These are phyloP conservation scores for Cephus rjabovi DNA, from an alignment of 2,888 invertebrate species.

Conservation along the genomic window DNA sequence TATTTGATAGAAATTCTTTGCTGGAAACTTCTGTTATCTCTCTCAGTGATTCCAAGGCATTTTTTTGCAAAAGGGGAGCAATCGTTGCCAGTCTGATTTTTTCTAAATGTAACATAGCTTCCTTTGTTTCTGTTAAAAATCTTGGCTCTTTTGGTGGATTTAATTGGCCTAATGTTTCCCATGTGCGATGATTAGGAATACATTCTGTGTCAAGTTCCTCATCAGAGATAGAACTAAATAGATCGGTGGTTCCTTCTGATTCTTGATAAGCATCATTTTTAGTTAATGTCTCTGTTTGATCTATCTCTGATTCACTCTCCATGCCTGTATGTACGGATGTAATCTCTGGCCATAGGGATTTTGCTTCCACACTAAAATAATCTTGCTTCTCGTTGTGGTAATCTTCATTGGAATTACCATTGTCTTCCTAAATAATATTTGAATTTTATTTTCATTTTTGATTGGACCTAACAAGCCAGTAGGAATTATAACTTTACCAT, in stretches of 20 bases:
- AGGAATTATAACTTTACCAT: slow-evolving; percentile 28
- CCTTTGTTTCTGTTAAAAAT: slow-evolving; percentile 50
- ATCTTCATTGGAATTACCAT: slow-evolving; percentile 8
- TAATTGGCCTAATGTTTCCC: slow-evolving; percentile 56
- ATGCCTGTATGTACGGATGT: slow-evolving; percentile 14
- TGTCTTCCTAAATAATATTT: slow-evolving; percentile 10
- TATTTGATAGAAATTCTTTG: slow-evolving; percentile 47
- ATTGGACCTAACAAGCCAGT: background rate
- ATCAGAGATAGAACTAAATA: slow-evolving; percentile 35
- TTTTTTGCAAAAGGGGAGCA: slow-evolving; percentile 36
- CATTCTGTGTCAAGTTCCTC: slow-evolving; percentile 25
- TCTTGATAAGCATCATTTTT: background rate
- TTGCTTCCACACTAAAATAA: slow-evolving; percentile 36
- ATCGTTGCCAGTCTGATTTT: slow-evolving; percentile 46
- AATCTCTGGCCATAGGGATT: slow-evolving; percentile 31
- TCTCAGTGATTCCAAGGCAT: slow-evolving; percentile 34
- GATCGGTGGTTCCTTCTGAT: background rate
- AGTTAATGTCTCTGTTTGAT: slow-evolving; percentile 22
- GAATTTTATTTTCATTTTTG: background rate
- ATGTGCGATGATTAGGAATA: slow-evolving; percentile 43
- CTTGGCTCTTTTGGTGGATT: slow-evolving; percentile 42
- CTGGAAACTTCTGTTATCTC: slow-evolving; percentile 41
- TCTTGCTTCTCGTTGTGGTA: slow-evolving; percentile 26
- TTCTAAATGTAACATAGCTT: slow-evolving; percentile 50
- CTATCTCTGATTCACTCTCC: slow-evolving; percentile 24